Evolutionary conservation across 1,140 invertebrate genomes (phyloP).

Genomic region (Drosophila teissieri): DNA sequence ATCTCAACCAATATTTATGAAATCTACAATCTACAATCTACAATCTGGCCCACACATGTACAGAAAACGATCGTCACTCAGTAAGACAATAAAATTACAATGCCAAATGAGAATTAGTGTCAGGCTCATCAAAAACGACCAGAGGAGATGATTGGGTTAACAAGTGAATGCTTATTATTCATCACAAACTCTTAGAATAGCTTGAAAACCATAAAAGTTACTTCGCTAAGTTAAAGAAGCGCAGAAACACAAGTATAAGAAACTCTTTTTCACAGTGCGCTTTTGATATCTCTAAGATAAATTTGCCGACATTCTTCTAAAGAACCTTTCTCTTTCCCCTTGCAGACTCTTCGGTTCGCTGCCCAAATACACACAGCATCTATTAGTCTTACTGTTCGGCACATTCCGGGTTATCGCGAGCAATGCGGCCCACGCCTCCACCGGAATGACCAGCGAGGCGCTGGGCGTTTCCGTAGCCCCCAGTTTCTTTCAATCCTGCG

Average conservation of each 20-base stretch:
- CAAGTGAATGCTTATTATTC: too few relatives aligned
- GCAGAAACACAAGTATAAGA: too few relatives aligned
- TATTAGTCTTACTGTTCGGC: constrained; percentile 97
- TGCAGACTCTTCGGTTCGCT: constrained; percentile 94
- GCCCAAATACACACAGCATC: constrained; percentile 94
- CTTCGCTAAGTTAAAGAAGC: too few relatives aligned
- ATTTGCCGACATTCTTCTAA: constrained; percentile 15
- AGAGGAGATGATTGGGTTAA: too few relatives aligned
- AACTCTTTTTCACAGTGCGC: constrained; percentile 15
- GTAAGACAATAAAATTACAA: too few relatives aligned
- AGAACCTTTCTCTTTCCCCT: constrained; percentile 54
- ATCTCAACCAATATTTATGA: constrained; percentile 37
- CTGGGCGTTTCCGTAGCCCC: constrained; percentile 97
- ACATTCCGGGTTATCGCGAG: constrained; percentile 98
- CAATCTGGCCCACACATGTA: not conserved
- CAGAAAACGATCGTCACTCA: not conserved
- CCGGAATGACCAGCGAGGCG: constrained; percentile 98
- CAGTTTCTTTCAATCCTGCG: constrained; percentile 98
- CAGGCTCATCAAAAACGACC: too few relatives aligned
- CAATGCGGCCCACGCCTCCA: constrained; percentile 94
- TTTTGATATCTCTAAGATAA: constrained; percentile 21
- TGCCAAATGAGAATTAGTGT: too few relatives aligned
- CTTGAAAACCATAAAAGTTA: too few relatives aligned
- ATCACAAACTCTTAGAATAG: too few relatives aligned
- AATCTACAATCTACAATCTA: constrained; percentile 23